Conservation (phyloP, 2,113 vertebrate species). For the Entomyzon cyanotis region DNA sequence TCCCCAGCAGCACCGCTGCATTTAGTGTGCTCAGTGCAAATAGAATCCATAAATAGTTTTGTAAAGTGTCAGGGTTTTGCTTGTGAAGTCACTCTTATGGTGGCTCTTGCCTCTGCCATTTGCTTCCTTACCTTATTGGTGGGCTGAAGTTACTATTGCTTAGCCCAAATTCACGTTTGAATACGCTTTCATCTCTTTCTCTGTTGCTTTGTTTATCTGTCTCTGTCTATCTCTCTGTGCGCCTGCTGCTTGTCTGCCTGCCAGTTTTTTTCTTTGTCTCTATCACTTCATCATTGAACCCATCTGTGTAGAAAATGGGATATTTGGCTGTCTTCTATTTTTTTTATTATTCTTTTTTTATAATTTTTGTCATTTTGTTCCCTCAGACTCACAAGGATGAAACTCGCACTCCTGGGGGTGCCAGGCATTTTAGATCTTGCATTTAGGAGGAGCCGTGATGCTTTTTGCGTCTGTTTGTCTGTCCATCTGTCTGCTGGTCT, state of each 20-base stretch:
- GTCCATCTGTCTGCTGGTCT: constrained; percentile 77
- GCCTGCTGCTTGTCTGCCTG: constrained; percentile 71
- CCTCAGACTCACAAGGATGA: constrained; percentile 58
- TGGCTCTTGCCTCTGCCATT: constrained; percentile 37
- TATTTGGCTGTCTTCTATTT: constrained; percentile 59
- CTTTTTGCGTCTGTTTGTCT: constrained; percentile 73
- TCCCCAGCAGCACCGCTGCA: not conserved
- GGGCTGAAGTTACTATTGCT: constrained; percentile 43
- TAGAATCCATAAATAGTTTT: constrained; percentile 31
- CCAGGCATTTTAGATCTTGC: constrained; percentile 62
- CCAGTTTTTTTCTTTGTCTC: constrained; percentile 78
- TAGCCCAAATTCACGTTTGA: constrained; percentile 30
- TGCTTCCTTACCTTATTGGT: constrained; percentile 27
- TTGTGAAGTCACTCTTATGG: not conserved
- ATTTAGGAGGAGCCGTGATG: constrained; percentile 64
- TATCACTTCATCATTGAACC: constrained; percentile 72
- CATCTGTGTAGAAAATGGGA: constrained; percentile 72
- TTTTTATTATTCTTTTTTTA: not conserved
- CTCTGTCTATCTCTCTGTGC: constrained; percentile 59
- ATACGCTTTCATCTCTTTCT: constrained; percentile 56
- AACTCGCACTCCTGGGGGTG: constrained; percentile 65
- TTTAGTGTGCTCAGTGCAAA: not conserved
- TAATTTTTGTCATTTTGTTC: constrained; percentile 54
- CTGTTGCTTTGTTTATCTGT: constrained; percentile 68
- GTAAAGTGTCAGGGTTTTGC: constrained; percentile 16